Evolutionary conservation across 2,888 invertebrate genomes (phyloP).

Genomic region (Parasteatoda lunata): DNA sequence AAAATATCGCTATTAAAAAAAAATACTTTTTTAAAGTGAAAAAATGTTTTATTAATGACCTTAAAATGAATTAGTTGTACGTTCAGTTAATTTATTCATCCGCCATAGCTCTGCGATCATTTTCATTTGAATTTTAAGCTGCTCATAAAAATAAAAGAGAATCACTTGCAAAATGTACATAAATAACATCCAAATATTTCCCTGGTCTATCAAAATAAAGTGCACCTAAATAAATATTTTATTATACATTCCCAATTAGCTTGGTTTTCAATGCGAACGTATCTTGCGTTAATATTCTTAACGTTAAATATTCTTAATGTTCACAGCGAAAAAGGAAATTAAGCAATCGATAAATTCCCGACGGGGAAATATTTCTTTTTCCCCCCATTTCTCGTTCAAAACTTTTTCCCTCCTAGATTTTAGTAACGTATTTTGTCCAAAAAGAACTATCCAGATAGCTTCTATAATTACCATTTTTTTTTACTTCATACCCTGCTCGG

Average conservation of each 20-base stretch:
- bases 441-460: constrained; percentile 47
- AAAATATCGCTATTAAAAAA: no score
- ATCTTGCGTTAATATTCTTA: constrained; percentile 22
- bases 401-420: neutral
- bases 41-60: no score
- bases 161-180: no score
- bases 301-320: constrained; percentile 29
- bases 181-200: no score
- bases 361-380: constrained; percentile 29
- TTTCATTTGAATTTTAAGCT: no score
- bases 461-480: constrained; percentile 54
- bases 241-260: neutral
- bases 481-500: constrained; percentile 9
- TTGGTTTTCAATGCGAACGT: neutral
- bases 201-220: neutral
- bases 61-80: no score
- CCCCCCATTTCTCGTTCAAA: neutral
- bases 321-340: constrained; percentile 21
- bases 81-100: no score
- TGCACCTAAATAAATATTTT: neutral
- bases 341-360: constrained; percentile 50
- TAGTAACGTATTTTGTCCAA: constrained; percentile 24
- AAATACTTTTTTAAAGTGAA: no score
- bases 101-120: no score
- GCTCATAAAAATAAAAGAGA: no score